Conservation (phyloP, 2,113 vertebrate genomes). For the Trematocara marginatum region DNA sequence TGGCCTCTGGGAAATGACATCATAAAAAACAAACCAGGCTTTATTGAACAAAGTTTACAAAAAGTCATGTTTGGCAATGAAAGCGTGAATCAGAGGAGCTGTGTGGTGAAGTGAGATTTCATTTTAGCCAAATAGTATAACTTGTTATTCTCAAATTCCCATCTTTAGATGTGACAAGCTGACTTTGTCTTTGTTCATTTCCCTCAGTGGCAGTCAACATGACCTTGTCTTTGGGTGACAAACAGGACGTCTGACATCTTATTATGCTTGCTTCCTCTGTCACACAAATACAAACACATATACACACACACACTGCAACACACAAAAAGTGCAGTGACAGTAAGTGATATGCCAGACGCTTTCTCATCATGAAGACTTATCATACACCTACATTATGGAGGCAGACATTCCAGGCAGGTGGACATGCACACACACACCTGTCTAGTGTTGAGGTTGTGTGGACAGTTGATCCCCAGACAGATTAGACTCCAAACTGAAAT, state of each 20-base stretch:
- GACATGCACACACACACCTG: slow-evolving; percentile 5
- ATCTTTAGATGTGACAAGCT: neutral
- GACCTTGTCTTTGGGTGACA: slow-evolving; percentile 44
- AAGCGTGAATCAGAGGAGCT: neutral
- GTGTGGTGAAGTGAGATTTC: neutral
- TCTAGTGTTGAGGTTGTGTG: slow-evolving; percentile 38
- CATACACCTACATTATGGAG: slow-evolving; percentile 18
- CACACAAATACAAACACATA: neutral
- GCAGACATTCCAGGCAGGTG: neutral
- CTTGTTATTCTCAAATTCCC: neutral
- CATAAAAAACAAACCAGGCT: neutral
- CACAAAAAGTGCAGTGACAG: neutral
- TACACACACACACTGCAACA: neutral
- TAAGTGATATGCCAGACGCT: slow-evolving; percentile 17
- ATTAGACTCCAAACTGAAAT: slow-evolving; percentile 66
- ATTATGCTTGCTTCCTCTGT: neutral
- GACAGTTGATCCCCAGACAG: slow-evolving; percentile 69
- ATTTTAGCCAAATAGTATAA: neutral
- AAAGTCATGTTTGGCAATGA: neutral
- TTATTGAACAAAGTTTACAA: neutral
- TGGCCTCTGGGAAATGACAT: neutral
- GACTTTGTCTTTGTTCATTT: neutral
- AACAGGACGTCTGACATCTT: slow-evolving; percentile 41
- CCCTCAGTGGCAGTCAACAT: neutral
- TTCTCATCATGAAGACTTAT: slow-evolving; percentile 24